Evolutionary conservation across 2,797 vertebrate species (phyloP).

Genomic region (Hafferia zeledoni): DNA sequence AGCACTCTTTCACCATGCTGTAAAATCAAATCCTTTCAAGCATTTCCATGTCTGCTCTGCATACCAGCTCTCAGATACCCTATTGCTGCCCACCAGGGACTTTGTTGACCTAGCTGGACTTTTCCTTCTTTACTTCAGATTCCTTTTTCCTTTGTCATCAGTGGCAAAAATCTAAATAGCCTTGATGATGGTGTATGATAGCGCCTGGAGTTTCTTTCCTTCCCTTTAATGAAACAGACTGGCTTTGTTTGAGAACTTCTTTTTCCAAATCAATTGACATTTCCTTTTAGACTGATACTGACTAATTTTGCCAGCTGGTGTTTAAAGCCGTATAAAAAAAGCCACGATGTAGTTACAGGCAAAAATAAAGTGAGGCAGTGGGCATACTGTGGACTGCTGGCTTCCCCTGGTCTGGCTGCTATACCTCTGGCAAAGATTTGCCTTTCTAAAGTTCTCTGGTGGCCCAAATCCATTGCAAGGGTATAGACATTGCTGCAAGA

Average conservation of each 20-base stretch:
- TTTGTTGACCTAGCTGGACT: slow-evolving; percentile 27
- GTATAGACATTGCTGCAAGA: background rate
- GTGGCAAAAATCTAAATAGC: background rate
- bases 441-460: background rate
- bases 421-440: background rate
- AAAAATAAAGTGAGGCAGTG: background rate
- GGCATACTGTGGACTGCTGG: background rate
- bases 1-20: background rate
- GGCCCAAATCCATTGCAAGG: background rate
- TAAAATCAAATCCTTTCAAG: slow-evolving; percentile 25
- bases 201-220: background rate
- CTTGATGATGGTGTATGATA: background rate
- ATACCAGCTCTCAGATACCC: background rate
- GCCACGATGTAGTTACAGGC: background rate
- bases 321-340: background rate
- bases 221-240: background rate
- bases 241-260: background rate
- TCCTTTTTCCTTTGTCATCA: background rate
- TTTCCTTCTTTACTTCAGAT: background rate
- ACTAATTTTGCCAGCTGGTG: slow-evolving; percentile 9
- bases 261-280: background rate
- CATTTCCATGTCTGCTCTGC: background rate
- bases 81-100: background rate
- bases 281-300: slow-evolving; percentile 10
- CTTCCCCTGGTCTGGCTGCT: background rate